phyloP scores from a whole-genome alignment of 1,140 invertebrate species.

The Rhynchophorus ferrugineus region DNA sequence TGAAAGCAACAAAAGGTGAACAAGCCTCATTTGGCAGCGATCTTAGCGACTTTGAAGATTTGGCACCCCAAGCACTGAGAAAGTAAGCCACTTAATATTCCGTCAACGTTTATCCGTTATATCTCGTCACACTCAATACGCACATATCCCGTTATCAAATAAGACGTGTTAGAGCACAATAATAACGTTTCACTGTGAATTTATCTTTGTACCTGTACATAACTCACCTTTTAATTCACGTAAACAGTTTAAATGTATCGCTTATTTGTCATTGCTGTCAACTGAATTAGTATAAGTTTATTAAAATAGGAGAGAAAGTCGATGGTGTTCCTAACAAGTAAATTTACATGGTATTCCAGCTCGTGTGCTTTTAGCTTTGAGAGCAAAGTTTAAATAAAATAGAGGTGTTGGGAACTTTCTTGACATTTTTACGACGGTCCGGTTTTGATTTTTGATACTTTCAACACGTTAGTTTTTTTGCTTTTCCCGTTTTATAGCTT shows the following conservation, averaged over 20 bases:
- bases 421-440: background rate
- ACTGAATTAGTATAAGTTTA: too few species aligned
- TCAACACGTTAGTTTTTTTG: background rate
- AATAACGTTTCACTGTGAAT: too few species aligned
- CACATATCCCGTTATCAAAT: too few species aligned
- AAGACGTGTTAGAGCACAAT: too few species aligned
- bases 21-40: slow-evolving; percentile 61
- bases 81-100: slow-evolving; percentile 46
- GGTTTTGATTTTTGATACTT: background rate
- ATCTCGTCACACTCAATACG: too few species aligned
- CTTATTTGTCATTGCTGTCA: too few species aligned
- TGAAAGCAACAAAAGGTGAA: slow-evolving; percentile 77
- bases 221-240: too few species aligned
- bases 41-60: slow-evolving; percentile 52
- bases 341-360: slow-evolving; percentile 5
- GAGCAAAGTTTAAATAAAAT: slow-evolving; percentile 5
- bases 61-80: slow-evolving; percentile 48
- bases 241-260: too few species aligned
- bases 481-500: background rate
- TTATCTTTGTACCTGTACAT: too few species aligned
- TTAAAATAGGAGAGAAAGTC: too few species aligned
- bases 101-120: too few species aligned
- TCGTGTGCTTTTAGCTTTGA: slow-evolving; percentile 13
- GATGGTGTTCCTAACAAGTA: too few species aligned
- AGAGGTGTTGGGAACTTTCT: background rate